Evolutionary conservation across 1,140 invertebrate genomes (phyloP), one percentile per base, ranked within the genome.

Genomic region (Vanessa tameamea): DNA sequence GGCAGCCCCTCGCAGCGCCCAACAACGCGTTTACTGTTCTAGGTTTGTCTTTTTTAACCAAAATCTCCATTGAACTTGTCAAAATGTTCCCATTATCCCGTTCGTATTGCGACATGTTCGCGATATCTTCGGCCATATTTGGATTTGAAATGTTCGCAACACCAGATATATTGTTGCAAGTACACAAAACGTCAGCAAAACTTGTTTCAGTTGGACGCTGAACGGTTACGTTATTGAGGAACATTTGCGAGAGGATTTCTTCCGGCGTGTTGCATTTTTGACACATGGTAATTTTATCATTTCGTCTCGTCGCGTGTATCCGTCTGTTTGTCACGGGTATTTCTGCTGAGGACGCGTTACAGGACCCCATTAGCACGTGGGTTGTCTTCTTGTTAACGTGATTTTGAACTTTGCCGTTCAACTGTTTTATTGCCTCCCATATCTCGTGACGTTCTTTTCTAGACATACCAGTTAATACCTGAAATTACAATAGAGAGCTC

Each of bases 401-500:
- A 0, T 65, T 78, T 47, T 90, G 88, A 15, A 90, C 15, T 15
- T 70, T 68, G 0, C 87, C 88, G 15, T 82, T 75, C 0, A 92
- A 66, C 2, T 73, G 31, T 1, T 74, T 76, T 0, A 90, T 76
- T 0, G 82, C 81, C 4, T 78, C 66, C 8, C 69, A 68, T 0
- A 83, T 72, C 0, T 70, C 74, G 9, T 70, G 79, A 0, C 84
- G 75, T 63, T 92, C 87, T 0, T 61, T 53, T 1, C 76, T 73
- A 0, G 84, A 81, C 87, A 92, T 89, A 13, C 88, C 88, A 11
- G 86, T 87, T 51, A 90, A 65, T 8, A 92, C 85, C 90, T 92
- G 80, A 3, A 84, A 84, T 67, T 31, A 31, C 26, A 31, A 20
- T 20, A 20, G 3, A 31, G 26, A 1, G 26, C 6, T 31, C 26